phyloP scores from a whole-genome alignment of 1,140 invertebrate genomes.

The Zaprionus capensis region DNA sequence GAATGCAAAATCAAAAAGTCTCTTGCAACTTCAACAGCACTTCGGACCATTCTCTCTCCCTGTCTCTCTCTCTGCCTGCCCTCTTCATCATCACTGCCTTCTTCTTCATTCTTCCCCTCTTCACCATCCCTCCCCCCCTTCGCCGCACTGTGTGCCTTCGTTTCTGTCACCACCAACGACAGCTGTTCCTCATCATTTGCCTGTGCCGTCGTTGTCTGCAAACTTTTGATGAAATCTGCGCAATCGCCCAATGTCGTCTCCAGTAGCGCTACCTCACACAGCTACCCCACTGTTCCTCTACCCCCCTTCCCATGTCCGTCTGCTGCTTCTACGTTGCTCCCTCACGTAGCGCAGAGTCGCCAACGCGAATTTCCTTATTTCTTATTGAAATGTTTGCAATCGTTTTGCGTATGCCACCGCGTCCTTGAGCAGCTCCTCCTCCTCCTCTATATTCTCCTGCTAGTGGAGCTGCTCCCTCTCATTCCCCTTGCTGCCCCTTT shows the following conservation, averaged over 20 bases:
- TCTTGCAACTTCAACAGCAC: constrained; percentile 1
- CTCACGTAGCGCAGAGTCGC: background rate
- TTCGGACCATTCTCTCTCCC: background rate
- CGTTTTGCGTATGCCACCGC: constrained; percentile 12
- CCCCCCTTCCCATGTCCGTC: background rate
- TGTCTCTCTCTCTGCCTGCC: no score
- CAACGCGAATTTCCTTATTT: constrained; percentile 40
- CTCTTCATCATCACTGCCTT: no score
- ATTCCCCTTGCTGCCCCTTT: background rate
- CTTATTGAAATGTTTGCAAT: constrained; percentile 55
- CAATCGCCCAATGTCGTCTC: constrained; percentile 9
- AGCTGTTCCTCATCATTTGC: constrained; percentile 32
- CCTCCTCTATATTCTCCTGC: background rate
- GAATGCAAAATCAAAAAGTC: constrained; percentile 41
- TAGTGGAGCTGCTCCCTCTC: background rate
- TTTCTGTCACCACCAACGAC: background rate
- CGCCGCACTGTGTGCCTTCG: constrained; percentile 21
- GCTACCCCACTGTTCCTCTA: background rate
- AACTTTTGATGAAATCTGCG: constrained; percentile 41
- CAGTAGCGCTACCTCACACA: background rate
- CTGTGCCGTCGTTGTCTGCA: constrained; percentile 26
- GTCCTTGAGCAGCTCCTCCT: constrained; percentile 18
- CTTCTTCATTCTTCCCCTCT: no score
- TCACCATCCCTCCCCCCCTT: no score
- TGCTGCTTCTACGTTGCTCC: no score